A percentile compares a stretch with the other conserved stretches of the same genome.
Conservation (phyloP, 2,797 vertebrate species). For the Phylloscopus collybita region DNA sequence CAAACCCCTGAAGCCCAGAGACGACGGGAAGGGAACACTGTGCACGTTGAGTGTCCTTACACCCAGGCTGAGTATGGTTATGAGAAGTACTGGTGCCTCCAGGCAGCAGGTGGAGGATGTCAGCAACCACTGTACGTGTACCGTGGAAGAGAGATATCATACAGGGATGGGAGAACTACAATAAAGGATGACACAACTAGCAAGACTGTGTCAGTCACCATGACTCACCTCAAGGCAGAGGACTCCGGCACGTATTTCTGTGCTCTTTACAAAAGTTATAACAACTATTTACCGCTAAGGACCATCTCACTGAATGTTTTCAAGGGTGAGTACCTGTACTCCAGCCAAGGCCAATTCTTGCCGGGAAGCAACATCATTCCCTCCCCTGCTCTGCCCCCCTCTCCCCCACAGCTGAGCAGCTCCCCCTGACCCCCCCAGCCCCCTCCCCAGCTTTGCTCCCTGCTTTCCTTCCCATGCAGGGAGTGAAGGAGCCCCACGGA, state of each 20-base stretch:
- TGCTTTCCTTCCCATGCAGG: neutral
- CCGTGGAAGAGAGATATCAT: rapidly evolving
- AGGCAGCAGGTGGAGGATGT: rapidly evolving
- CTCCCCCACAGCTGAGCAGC: neutral
- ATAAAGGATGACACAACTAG: rapidly evolving
- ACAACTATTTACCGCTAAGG: rapidly evolving
- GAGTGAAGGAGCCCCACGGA: neutral
- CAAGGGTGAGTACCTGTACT: slow-evolving; percentile 22
- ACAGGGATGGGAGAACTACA: rapidly evolving
- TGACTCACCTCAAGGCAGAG: neutral
- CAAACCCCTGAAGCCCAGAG: rapidly evolving
- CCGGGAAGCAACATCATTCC: neutral
- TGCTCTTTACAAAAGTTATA: rapidly evolving
- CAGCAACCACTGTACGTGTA: rapidly evolving
- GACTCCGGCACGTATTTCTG: neutral
- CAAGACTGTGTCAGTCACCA: rapidly evolving
- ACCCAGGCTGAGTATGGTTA: rapidly evolving
- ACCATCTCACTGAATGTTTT: neutral
- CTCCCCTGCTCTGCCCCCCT: rapidly evolving
- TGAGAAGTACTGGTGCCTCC: rapidly evolving
- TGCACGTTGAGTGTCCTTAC: neutral
- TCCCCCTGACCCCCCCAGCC: neutral
- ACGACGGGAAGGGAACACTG: neutral
- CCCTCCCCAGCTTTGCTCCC: rapidly evolving
- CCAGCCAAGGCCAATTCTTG: neutral